Evolutionary conservation across 1,140 invertebrate species (phyloP).

Genomic region (Drosophila arizonae): DNA sequence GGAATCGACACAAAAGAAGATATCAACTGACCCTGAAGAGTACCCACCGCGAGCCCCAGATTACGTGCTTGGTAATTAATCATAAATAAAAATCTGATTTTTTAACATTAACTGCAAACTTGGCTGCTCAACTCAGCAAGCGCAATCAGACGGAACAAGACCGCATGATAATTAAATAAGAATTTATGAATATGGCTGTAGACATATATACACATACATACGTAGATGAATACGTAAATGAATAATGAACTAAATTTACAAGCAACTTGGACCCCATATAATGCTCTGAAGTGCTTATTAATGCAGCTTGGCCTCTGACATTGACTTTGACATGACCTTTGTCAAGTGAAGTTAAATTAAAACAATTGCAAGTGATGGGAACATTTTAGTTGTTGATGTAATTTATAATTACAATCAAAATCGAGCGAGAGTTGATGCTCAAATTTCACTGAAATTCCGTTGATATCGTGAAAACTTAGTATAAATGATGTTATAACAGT

Average conservation of each 20-base stretch:
- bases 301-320: conserved; percentile 28
- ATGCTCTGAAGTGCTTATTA: conserved; percentile 38
- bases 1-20: conserved; percentile 26
- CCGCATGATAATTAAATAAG: conserved; percentile 40
- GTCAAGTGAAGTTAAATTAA: conserved; percentile 5
- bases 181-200: conserved; percentile 19
- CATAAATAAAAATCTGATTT: conserved; percentile 27
- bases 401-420: conserved; percentile 27
- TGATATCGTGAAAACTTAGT: too few species aligned
- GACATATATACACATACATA: neutral
- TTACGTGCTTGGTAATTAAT: conserved; percentile 50
- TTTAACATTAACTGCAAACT: conserved; percentile 34
- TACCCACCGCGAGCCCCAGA: neutral
- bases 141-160: conserved; percentile 41
- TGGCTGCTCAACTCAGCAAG: conserved; percentile 10
- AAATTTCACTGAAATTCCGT: neutral
- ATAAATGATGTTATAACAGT: too few species aligned
- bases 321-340: conserved; percentile 47
- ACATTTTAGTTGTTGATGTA: conserved; percentile 16
- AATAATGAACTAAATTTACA: conserved; percentile 7
- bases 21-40: conserved; percentile 29
- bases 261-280: conserved; percentile 11
- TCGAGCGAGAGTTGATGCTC: conserved; percentile 1
- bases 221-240: neutral
- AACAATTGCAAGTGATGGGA: conserved; percentile 38